Base-by-base conservation (phyloP, 2,797 vertebrate species). In the Gymnodraco acuticeps region DNA sequence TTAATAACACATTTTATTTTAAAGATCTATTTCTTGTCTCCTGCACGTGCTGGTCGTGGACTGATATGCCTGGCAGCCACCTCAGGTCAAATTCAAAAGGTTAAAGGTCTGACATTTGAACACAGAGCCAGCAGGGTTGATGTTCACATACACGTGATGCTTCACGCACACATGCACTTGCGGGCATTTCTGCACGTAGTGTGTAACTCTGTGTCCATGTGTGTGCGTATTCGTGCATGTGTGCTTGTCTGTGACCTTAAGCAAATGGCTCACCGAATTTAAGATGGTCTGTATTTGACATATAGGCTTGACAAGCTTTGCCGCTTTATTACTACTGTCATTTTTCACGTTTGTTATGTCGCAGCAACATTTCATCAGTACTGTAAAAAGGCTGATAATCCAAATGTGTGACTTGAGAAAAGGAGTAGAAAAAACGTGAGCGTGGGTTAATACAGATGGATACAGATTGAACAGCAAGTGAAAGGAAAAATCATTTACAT, bases 61-160 rank as follows among this genome's bases (percentile, higher is more conserved):
- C 78, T 85, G 82, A 72, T 86, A 86, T 73, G 85, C 68, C 81
- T 67, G 75, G 66, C 80, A 8, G 27, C 65, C 54, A 80, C 94
- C 93, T 81, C 74, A 14, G 93, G 92, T 92, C 86, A 75, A 53
- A 82, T 80, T 84, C 55, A 43, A 93, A 94, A 95, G 93, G 94
- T 94, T 90, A 92, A 89, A 94, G 91, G 90, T 91, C 92, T 94
- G 93, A 94, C 93, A 93, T 95, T 95, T 94, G 84, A 85, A 82
- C 84, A 78, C 43, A 64, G 69, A 71, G 85, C 82, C 85, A 71
- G 82, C 81, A 63, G 91, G 83, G 78, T 75, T 59, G 82, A 87
- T 72, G 73, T 70, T 75, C 69, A 50, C 17, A 51, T 43, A 72
- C 88, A 87, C 80, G 82, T 88, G 82, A 84, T 9, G 15, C 50